These are phyloP conservation scores for Carapus acus DNA, from an alignment of 2,797 vertebrate species.

Conservation along the genomic window DNA sequence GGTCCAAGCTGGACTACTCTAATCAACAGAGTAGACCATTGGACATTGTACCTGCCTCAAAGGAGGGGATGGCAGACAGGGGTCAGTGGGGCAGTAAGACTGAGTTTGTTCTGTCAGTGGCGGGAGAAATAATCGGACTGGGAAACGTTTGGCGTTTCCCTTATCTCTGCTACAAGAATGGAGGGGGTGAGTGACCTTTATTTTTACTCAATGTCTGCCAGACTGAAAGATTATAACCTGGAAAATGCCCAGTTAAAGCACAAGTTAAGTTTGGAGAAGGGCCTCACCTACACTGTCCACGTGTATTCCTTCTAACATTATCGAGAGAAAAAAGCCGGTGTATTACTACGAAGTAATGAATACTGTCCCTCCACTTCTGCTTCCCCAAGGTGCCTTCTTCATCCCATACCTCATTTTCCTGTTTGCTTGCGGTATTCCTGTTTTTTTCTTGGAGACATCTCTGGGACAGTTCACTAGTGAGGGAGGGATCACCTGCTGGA, in stretches of 20 bases:
- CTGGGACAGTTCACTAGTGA: slow-evolving; percentile 94
- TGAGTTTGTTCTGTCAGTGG: slow-evolving; percentile 77
- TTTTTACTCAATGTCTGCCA: not conserved
- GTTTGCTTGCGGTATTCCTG: slow-evolving; percentile 92
- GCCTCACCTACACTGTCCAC: too few species aligned
- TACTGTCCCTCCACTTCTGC: slow-evolving; percentile 8
- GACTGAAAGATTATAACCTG: not conserved
- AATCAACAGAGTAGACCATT: slow-evolving; percentile 62
- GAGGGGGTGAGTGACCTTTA: slow-evolving; percentile 68
- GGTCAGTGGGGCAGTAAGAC: slow-evolving; percentile 78
- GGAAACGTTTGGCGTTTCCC: slow-evolving; percentile 81
- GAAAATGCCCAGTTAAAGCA: too few species aligned
- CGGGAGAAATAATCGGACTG: slow-evolving; percentile 77
- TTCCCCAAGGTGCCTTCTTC: slow-evolving; percentile 87
- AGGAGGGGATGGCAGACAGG: slow-evolving; percentile 73
- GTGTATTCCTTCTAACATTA: too few species aligned
- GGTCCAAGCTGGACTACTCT: slow-evolving; percentile 57
- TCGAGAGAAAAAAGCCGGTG: too few species aligned
- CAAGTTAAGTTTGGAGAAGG: too few species aligned
- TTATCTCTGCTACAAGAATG: slow-evolving; percentile 79
- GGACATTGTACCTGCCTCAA: slow-evolving; percentile 58
- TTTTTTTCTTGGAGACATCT: slow-evolving; percentile 90
- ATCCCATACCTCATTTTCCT: slow-evolving; percentile 98
- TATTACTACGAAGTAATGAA: too few species aligned
- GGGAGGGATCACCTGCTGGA: slow-evolving; percentile 92